Evolutionary conservation across 2,113 vertebrate species (phyloP).

Genomic region (Lepisosteus osseus): DNA sequence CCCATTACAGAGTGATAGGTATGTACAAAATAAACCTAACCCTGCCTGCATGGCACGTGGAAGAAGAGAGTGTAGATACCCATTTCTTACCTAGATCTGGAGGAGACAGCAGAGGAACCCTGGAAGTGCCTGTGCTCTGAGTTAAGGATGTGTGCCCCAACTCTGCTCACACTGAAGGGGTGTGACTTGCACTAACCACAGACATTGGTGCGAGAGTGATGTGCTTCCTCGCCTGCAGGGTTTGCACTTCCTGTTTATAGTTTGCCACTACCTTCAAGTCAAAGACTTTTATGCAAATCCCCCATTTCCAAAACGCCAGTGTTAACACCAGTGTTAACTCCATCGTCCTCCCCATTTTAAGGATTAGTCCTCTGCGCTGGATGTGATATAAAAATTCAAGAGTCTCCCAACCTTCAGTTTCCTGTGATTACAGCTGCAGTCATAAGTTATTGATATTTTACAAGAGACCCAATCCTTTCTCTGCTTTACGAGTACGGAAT

Average conservation of each 20-base stretch:
- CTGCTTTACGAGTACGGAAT: too few species aligned
- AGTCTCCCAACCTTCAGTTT: not conserved
- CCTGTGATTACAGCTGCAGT: not conserved
- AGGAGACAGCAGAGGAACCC: slow-evolving; percentile 5
- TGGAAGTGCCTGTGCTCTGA: not conserved
- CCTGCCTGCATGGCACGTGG: too few species aligned
- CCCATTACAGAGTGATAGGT: too few species aligned
- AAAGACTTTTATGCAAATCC: not conserved
- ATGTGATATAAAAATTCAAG: too few species aligned
- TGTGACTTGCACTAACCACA: slow-evolving; percentile 28
- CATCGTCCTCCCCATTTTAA: too few species aligned
- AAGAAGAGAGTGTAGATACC: too few species aligned
- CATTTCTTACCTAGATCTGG: slow-evolving; percentile 28
- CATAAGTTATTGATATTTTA: not conserved
- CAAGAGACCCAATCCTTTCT: too few species aligned
- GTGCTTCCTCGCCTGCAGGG: slow-evolving; percentile 33
- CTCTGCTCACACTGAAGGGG: slow-evolving; percentile 13
- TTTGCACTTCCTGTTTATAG: slow-evolving; percentile 34
- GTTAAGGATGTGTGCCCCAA: slow-evolving; percentile 1
- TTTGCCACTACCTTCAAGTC: slow-evolving; percentile 10
- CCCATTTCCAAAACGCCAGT: not conserved
- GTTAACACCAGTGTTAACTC: too few species aligned
- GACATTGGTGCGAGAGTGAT: slow-evolving; percentile 33
- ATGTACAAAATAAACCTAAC: not conserved
- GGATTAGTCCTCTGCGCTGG: too few species aligned